These are phyloP conservation scores for Chaenocephalus aceratus DNA, from an alignment of 2,113 vertebrate species.

Conservation along the genomic window DNA sequence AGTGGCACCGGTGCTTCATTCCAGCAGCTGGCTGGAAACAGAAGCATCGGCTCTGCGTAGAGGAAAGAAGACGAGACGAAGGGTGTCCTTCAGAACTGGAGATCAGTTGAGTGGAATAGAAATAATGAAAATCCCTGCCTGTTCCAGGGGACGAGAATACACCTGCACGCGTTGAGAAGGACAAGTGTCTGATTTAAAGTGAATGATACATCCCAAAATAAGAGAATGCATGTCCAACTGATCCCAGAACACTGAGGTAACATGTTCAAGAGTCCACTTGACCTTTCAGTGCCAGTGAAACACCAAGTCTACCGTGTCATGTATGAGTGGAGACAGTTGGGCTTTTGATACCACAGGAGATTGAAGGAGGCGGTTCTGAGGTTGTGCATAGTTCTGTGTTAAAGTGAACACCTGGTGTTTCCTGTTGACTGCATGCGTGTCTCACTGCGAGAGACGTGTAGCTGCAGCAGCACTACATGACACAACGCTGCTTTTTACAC, in stretches of 20 bases:
- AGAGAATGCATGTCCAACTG: background rate
- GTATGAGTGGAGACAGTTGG: background rate
- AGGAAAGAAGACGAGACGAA: background rate
- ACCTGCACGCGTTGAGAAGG: background rate
- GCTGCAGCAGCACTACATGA: conserved; percentile 73
- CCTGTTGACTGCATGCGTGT: conserved; percentile 13
- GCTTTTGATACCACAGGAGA: background rate
- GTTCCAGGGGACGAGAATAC: background rate
- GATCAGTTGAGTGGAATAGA: background rate
- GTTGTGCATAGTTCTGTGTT: background rate
- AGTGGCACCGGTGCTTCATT: background rate
- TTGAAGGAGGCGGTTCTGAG: background rate
- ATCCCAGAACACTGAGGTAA: background rate
- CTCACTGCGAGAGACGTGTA: conserved; percentile 53
- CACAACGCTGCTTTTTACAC: conserved; percentile 85
- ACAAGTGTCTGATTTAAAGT: background rate
- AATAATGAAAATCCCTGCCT: background rate
- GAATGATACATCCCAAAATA: background rate
- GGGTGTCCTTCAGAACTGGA: background rate
- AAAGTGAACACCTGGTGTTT: background rate
- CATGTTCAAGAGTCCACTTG: background rate
- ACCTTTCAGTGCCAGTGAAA: background rate
- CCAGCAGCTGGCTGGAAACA: conserved; percentile 19
- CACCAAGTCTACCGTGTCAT: background rate
- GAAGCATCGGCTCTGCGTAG: background rate